Evolutionary conservation across 1,140 invertebrate species (phyloP).

Genomic region (Sitophilus oryzae): DNA sequence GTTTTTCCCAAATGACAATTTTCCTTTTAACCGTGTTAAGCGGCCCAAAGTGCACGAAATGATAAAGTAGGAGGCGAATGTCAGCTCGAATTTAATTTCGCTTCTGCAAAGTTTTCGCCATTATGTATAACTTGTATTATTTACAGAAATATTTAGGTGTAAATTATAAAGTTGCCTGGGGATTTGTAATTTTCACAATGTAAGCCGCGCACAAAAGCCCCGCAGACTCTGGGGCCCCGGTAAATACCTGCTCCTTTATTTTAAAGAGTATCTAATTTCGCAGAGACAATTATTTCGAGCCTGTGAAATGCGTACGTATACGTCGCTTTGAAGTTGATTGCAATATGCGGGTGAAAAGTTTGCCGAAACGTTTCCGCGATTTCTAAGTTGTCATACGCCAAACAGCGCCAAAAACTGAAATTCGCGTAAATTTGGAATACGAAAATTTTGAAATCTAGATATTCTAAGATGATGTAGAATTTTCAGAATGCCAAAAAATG

Average conservation of each 20-base stretch:
- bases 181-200: slow-evolving; percentile 24
- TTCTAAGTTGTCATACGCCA: too few species aligned
- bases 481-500: too few species aligned
- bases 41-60: slow-evolving; percentile 12
- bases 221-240: slow-evolving; percentile 1
- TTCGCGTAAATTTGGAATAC: too few species aligned
- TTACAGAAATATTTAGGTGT: slow-evolving; percentile 19
- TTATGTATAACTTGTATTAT: slow-evolving; percentile 18
- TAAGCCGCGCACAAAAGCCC: slow-evolving; percentile 10
- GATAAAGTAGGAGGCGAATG: slow-evolving; percentile 15
- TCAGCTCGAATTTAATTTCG: slow-evolving; percentile 17
- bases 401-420: too few species aligned
- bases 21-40: slow-evolving; percentile 6
- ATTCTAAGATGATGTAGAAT: too few species aligned
- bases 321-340: background rate
- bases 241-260: slow-evolving; percentile 11
- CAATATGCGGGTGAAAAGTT: background rate
- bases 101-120: slow-evolving; percentile 15
- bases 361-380: too few species aligned
- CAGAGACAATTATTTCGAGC: slow-evolving; percentile 10
- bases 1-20: slow-evolving; percentile 1
- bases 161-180: slow-evolving; percentile 23
- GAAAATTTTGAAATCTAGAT: too few species aligned
- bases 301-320: background rate
- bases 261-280: slow-evolving; percentile 13